Evolutionary conservation across 2,113 vertebrate species (phyloP).

Genomic region (Alligator mississippiensis): DNA sequence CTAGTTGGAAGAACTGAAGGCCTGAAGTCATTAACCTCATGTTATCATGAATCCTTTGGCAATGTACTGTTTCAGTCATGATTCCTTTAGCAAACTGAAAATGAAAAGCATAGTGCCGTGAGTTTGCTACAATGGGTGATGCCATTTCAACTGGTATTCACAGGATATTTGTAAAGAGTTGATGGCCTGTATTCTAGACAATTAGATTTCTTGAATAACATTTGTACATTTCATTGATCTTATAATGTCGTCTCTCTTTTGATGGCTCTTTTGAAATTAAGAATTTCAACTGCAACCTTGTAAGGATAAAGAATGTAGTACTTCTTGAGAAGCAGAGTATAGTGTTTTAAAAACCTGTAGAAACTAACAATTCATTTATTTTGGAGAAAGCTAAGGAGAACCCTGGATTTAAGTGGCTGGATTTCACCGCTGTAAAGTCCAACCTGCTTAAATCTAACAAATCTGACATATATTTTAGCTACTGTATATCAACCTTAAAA

Average conservation of each 20-base stretch:
- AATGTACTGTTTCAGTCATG: slow-evolving; percentile 47
- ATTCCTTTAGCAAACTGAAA: slow-evolving; percentile 41
- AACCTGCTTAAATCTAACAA: not conserved
- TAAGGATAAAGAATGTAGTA: not conserved
- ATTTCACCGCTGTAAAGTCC: not conserved
- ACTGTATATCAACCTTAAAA: not conserved
- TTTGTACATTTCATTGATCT: fast-evolving
- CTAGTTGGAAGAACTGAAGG: slow-evolving; percentile 65
- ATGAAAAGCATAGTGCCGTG: not conserved
- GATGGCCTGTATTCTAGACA: not conserved
- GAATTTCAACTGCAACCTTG: not conserved
- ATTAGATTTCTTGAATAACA: not conserved
- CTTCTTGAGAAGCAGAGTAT: not conserved
- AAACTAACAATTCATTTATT: not conserved
- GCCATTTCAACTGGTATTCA: not conserved
- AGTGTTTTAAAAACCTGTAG: not conserved
- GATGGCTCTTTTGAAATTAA: not conserved
- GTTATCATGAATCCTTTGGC: slow-evolving; percentile 71
- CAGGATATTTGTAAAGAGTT: not conserved
- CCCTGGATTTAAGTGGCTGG: not conserved
- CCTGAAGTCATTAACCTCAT: slow-evolving; percentile 74
- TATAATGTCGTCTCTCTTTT: not conserved
- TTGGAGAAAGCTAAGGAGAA: too few relatives aligned
- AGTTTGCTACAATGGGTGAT: not conserved
- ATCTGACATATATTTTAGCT: not conserved